Evolutionary conservation across 1,140 invertebrate genomes (phyloP), one percentile per base, ranked within the genome.

Genomic region (Argopecten irradians): DNA sequence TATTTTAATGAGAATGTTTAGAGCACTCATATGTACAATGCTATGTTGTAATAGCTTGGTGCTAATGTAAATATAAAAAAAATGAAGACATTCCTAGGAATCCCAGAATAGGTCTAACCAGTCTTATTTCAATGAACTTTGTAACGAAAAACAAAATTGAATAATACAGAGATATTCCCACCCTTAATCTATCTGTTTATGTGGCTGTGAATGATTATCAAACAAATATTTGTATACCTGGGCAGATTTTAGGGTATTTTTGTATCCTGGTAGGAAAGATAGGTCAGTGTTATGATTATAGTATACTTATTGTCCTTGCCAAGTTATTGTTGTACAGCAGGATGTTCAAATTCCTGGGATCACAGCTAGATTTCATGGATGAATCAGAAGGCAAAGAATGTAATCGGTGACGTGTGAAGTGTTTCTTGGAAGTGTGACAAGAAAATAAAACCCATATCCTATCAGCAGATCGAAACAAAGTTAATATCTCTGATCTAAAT

Each of bases 391-490:
- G 55, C 22, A 5, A 71, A 28, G 55, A 71, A 71, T 71, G 55
- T 71, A 28, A 28, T 71, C 55, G n/a, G 14, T 28, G 55, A 71
- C 22, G 16, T 71, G 5, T 71, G 55, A 28, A 71, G 55, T 71
- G 55, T 71, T 71, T 71, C 55, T 71, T 71, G 55, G 55, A 71
- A 71, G 7, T 71, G 22, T 71, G 55, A 71, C 55, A 71, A 71
- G 55, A 71, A 71, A 71, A 71, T 71, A 71, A 71, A 71, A 71
- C 22, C 55, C 11, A 46, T 71, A 71, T 71, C n/a, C 55, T 71
- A 71, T 28, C n/a, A 71, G 28, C n/a, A 16, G 55, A 16, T 71
- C 55, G n/a, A 28, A 5, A n/a, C n/a, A 16, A 28, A 71, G 55
- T n/a, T 71, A n/a, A 28, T 71, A 7, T 71, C n/a, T 71, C 55